phyloP scores from a whole-genome alignment of 2,113 vertebrate genomes.

The Odontesthes bonariensis region DNA sequence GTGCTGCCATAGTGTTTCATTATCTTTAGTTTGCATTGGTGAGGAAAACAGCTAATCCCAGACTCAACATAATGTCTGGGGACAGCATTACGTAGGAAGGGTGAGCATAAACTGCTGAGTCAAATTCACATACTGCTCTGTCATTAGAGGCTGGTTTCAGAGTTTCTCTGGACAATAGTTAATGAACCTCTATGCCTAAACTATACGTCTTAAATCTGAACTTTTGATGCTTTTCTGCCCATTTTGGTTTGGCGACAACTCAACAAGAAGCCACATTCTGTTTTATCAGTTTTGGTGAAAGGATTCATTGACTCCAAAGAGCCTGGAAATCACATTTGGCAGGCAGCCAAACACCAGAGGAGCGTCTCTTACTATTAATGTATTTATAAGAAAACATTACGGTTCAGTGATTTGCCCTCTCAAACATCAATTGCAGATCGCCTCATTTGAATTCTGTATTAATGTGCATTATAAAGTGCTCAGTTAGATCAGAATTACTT shows the following conservation, averaged over 20 bases:
- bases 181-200: neutral
- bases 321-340: conserved; percentile 57
- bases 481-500: conserved; percentile 44
- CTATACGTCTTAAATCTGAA: neutral
- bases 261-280: conserved; percentile 50
- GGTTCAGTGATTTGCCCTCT: conserved; percentile 53
- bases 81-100: too few relatives aligned
- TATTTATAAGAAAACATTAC: conserved; percentile 63
- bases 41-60: neutral
- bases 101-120: too few relatives aligned
- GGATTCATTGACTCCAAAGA: conserved; percentile 47
- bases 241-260: conserved; percentile 46
- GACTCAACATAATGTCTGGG: too few relatives aligned
- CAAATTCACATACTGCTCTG: too few relatives aligned
- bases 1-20: neutral
- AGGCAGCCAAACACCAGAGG: conserved; percentile 33
- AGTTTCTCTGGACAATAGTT: neutral
- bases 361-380: conserved; percentile 47
- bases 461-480: conserved; percentile 51
- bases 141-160: too few relatives aligned
- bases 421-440: conserved; percentile 45
- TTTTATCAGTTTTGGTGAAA: conserved; percentile 58
- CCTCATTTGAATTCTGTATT: conserved; percentile 55
- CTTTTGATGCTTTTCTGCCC: neutral
- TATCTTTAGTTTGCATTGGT: conserved; percentile 7